phyloP scores from a whole-genome alignment of 2,113 vertebrate genomes.

The Grammomys surdaster region DNA sequence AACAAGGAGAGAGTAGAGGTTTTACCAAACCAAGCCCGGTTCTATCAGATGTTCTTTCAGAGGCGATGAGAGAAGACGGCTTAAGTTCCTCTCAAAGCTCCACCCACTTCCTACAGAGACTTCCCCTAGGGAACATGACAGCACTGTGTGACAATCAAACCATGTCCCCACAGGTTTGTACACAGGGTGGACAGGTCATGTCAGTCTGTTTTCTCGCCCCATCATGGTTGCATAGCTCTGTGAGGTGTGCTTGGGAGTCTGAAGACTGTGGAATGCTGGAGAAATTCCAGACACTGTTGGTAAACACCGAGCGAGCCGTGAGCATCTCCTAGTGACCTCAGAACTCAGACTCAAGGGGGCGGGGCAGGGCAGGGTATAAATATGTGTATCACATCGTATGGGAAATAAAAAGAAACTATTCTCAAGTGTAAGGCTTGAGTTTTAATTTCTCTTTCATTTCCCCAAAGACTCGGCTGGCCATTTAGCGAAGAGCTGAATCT shows the following conservation, averaged over 20 bases:
- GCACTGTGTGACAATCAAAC: neutral
- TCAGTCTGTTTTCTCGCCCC: slow-evolving; percentile 76
- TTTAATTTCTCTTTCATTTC: neutral
- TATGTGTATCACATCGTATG: rapidly evolving
- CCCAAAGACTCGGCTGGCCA: neutral
- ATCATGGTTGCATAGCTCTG: slow-evolving; percentile 87
- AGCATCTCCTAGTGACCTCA: slow-evolving; percentile 75
- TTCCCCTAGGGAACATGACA: neutral
- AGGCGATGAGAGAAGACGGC: neutral
- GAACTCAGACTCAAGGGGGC: neutral
- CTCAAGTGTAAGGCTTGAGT: neutral
- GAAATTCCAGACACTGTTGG: slow-evolving; percentile 80
- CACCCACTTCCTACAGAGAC: neutral
- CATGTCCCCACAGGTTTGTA: neutral
- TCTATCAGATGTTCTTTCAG: neutral
- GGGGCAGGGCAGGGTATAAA: neutral
- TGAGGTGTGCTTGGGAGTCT: slow-evolving; percentile 90
- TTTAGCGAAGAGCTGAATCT: neutral
- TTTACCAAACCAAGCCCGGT: neutral
- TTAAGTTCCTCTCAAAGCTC: neutral
- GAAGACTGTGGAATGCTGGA: slow-evolving; percentile 82
- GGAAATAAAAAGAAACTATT: neutral
- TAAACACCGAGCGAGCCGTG: slow-evolving; percentile 76
- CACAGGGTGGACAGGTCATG: slow-evolving; percentile 35
- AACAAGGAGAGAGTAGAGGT: neutral